Evolutionary conservation across 2,113 vertebrate genomes (phyloP).

Genomic region (Pelusios castaneus): DNA sequence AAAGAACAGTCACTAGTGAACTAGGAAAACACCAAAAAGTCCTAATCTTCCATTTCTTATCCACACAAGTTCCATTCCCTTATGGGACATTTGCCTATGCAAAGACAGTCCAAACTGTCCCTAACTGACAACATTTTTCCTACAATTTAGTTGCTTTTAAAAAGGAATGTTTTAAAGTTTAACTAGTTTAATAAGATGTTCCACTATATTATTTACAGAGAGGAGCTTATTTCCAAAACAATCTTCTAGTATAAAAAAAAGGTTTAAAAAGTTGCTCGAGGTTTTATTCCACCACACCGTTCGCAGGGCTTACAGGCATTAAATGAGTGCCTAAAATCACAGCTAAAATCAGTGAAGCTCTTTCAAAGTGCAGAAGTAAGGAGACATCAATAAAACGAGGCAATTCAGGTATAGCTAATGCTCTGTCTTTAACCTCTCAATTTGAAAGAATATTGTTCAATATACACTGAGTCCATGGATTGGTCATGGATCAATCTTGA

Average conservation of each 20-base stretch:
- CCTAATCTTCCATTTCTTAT: neutral
- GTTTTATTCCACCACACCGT: neutral
- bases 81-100: neutral
- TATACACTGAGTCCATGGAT: neutral
- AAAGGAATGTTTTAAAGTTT: neutral
- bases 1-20: neutral
- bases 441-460: neutral
- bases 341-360: neutral
- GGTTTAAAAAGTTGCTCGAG: neutral
- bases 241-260: neutral
- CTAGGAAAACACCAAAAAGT: neutral
- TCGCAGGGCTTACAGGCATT: neutral
- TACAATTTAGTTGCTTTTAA: neutral
- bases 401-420: neutral
- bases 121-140: neutral
- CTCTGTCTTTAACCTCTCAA: neutral
- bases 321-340: neutral
- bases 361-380: neutral
- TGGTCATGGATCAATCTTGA: neutral
- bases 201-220: neutral
- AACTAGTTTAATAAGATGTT: neutral
- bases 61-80: neutral
- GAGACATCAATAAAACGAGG: neutral
- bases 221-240: neutral
- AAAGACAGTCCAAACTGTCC: neutral